phyloP scores from a whole-genome alignment of 1,140 invertebrate genomes.

The Macrocentrus cingulum region DNA sequence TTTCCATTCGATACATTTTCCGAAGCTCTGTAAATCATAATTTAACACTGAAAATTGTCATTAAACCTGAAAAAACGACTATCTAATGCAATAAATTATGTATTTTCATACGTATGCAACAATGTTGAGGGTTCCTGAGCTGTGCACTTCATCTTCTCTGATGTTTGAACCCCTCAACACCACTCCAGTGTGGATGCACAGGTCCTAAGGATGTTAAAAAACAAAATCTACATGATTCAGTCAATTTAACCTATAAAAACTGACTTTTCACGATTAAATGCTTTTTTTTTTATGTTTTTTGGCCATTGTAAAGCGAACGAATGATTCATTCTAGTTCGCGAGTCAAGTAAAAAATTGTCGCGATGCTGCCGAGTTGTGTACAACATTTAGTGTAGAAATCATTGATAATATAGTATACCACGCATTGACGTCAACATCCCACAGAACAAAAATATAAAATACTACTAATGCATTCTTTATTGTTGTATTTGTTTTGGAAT shows the following conservation, averaged over 20 bases:
- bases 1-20: constrained; percentile 75
- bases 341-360: too few relatives aligned
- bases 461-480: too few relatives aligned
- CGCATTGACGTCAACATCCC: too few relatives aligned
- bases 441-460: too few relatives aligned
- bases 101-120: constrained; percentile 55
- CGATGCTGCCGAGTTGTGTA: too few relatives aligned
- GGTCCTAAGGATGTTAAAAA: constrained; percentile 45
- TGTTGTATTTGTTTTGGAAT: neutral
- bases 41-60: constrained; percentile 1
- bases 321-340: too few relatives aligned
- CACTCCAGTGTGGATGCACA: constrained; percentile 55
- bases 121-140: constrained; percentile 55
- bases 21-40: constrained; percentile 53
- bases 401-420: too few relatives aligned
- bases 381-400: too few relatives aligned
- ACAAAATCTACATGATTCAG: neutral
- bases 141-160: constrained; percentile 54
- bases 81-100: too few relatives aligned
- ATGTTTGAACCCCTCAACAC: constrained; percentile 48
- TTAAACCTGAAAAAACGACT: too few relatives aligned
- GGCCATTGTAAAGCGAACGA: too few relatives aligned
- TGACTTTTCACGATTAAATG: neutral
- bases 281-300: too few relatives aligned
- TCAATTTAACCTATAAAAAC: neutral